These are phyloP conservation scores for Phaethon lepturus DNA, from an alignment of 2,113 vertebrate genomes.

Conservation along the genomic window DNA sequence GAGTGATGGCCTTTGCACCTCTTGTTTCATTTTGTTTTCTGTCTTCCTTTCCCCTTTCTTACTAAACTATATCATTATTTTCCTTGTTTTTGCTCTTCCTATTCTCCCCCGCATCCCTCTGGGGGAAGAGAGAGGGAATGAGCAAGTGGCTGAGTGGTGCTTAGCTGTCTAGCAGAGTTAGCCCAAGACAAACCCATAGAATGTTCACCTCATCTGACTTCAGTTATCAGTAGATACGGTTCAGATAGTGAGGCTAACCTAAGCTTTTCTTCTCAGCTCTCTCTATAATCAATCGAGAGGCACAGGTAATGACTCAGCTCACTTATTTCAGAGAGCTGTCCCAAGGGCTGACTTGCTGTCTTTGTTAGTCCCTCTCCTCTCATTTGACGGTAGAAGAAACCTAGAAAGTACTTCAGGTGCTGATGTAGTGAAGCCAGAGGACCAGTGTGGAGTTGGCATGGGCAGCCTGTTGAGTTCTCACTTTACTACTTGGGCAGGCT, in stretches of 20 bases:
- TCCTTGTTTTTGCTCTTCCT: background rate
- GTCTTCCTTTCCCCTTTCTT: background rate
- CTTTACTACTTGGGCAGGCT: background rate
- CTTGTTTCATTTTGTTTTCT: background rate
- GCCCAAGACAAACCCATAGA: background rate
- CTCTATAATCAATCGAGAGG: background rate
- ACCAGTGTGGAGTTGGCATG: background rate
- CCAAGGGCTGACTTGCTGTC: background rate
- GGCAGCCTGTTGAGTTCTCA: accelerated
- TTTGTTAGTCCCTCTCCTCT: background rate
- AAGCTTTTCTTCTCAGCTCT: background rate
- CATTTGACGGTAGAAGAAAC: background rate
- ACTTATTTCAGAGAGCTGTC: background rate
- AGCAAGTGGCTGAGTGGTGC: background rate
- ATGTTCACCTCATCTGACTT: background rate
- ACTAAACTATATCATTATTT: background rate
- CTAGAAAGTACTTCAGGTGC: background rate
- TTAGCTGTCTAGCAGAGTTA: background rate
- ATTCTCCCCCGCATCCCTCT: background rate
- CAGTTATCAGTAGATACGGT: background rate
- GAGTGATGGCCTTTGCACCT: background rate
- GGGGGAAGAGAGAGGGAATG: background rate
- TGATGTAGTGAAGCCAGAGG: background rate
- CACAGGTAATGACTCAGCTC: background rate
- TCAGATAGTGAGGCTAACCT: background rate